These are phyloP conservation scores for Odontocolon sp. DNA, from an alignment of 2,888 invertebrate genomes.

Conservation along the genomic window DNA sequence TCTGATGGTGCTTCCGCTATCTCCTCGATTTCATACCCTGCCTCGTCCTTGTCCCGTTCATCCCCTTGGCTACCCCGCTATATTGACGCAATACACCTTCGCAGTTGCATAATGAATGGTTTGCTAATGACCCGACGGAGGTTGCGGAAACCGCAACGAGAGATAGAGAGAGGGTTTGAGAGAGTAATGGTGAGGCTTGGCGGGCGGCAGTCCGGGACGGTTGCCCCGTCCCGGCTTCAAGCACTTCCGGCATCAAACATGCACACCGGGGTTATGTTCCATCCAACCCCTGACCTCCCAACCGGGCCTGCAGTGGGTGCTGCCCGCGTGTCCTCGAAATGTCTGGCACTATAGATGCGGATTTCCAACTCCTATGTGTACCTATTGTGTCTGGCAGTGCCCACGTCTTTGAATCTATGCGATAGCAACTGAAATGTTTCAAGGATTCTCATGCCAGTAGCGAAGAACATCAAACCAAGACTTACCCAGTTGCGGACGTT, in stretches of 20 bases:
- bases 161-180: slow-evolving; percentile 52
- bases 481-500: background rate
- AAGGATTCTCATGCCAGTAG: background rate
- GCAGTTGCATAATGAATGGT: slow-evolving; percentile 79
- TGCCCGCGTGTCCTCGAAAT: slow-evolving; percentile 22
- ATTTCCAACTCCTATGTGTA: background rate
- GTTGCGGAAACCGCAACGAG: slow-evolving; percentile 77
- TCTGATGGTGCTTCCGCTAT: slow-evolving; percentile 66
- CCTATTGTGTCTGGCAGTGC: background rate
- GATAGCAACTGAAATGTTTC: slow-evolving; percentile 42
- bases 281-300: slow-evolving; percentile 39
- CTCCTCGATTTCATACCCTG: slow-evolving; percentile 36
- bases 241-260: slow-evolving; percentile 78
- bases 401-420: slow-evolving; percentile 36
- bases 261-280: slow-evolving; percentile 62
- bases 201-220: slow-evolving; percentile 48
- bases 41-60: slow-evolving; percentile 38
- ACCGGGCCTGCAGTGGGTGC: slow-evolving; percentile 15
- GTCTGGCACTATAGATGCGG: slow-evolving; percentile 24
- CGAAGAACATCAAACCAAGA: background rate
- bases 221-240: slow-evolving; percentile 60
- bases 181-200: slow-evolving; percentile 9
- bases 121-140: slow-evolving; percentile 78
- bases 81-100: slow-evolving; percentile 78
- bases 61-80: slow-evolving; percentile 51